These are phyloP conservation scores for Channallabes apus DNA, from an alignment of 2,797 vertebrate species.

Conservation along the genomic window DNA sequence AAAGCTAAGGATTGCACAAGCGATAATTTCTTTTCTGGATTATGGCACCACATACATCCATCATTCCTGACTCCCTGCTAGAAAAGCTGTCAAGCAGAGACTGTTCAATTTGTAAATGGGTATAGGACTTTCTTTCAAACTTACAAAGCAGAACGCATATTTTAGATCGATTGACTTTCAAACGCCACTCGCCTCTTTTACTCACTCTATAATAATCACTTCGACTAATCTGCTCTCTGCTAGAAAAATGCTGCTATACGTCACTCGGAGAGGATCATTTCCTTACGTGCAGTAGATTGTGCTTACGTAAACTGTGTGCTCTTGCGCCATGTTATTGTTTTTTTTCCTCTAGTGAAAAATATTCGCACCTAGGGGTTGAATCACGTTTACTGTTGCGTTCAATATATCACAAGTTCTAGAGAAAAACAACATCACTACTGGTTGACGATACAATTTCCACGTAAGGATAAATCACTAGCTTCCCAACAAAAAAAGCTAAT, in stretches of 20 bases:
- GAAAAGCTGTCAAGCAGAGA: background rate
- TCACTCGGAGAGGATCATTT: background rate
- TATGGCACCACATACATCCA: background rate
- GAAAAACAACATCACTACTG: background rate
- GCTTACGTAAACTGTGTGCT: background rate
- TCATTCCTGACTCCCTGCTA: constrained; percentile 10
- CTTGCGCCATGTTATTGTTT: background rate
- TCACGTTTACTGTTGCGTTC: background rate
- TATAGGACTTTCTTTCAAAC: background rate
- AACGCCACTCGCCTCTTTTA: background rate
- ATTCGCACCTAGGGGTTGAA: background rate
- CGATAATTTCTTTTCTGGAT: constrained; percentile 9
- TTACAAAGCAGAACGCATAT: background rate
- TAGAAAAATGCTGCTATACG: background rate
- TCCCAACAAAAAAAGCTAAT: background rate
- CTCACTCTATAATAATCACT: background rate
- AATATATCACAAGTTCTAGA: background rate
- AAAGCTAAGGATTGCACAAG: constrained; percentile 13
- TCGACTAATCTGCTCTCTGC: background rate
- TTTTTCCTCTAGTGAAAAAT: background rate
- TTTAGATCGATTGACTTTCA: constrained; percentile 7
- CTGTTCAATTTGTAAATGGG: background rate
- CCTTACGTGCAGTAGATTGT: background rate
- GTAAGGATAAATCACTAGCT: background rate
- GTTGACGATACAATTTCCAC: background rate